These are phyloP conservation scores for Phyllostomus discolor DNA, from an alignment of 2,113 vertebrate genomes.

Conservation along the genomic window DNA sequence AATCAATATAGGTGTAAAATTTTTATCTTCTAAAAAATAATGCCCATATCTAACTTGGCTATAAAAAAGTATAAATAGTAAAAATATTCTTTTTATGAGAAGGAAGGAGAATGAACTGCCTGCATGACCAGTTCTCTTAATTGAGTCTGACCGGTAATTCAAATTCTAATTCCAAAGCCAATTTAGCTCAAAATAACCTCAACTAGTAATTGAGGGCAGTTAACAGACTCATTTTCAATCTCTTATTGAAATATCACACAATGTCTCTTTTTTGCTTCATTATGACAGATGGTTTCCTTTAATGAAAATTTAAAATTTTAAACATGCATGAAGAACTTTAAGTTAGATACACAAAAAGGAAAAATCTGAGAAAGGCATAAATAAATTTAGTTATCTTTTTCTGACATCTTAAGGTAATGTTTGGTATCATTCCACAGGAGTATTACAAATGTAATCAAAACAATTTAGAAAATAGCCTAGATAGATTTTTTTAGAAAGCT, in stretches of 20 bases:
- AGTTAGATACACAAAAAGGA: neutral
- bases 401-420: constrained; percentile 23
- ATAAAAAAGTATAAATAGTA: constrained; percentile 37
- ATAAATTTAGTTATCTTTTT: constrained; percentile 20
- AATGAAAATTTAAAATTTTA: constrained; percentile 52
- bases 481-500: constrained; percentile 4
- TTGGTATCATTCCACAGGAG: neutral
- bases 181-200: constrained; percentile 60
- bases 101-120: neutral
- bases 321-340: constrained; percentile 26
- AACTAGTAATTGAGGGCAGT: constrained; percentile 38
- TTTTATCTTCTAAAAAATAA: constrained; percentile 17
- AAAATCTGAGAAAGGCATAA: neutral
- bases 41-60: neutral
- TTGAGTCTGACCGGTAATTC: constrained; percentile 54
- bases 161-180: constrained; percentile 67
- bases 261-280: constrained; percentile 36
- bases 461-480: neutral
- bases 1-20: constrained; percentile 34
- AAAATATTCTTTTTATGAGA: constrained; percentile 39
- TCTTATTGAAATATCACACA: constrained; percentile 38
- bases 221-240: constrained; percentile 38
- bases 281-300: constrained; percentile 42
- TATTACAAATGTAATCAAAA: neutral
- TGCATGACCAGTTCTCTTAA: constrained; percentile 58